Base-by-base conservation (phyloP, 2,888 invertebrate species). In the Sepioteuthis lessoniana region DNA sequence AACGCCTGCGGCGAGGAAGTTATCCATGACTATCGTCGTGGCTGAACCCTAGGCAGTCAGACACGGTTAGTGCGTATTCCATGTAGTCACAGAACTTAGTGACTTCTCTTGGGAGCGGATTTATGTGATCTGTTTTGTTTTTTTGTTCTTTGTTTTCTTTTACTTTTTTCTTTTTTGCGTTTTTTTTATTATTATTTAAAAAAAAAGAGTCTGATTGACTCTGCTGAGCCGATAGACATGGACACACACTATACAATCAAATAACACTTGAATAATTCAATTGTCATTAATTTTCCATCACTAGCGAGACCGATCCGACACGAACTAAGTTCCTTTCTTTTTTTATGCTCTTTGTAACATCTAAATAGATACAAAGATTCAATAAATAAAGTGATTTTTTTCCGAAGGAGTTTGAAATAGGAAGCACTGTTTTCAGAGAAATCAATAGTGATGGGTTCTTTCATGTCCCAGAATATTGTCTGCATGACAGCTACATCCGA, bases 61-160 rank as follows among this genome's bases (percentile, higher is more conserved):
- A 76, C 76, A 76, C 76, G 76, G 16, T 76, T 19, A 8, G n/a
- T 76, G 76, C 76, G 76, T n/a, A n/a, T 76, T 76, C n/a, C 76
- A 76, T 76, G 76, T n/a, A n/a, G 76, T 76, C 76, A 76, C 35
- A 76, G 76, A 76, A 76, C 76, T 76, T 76, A 35, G 76, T 76
- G 76, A 76, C 76, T 76, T 76, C 76, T 35, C 35, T 35, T 35
- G 35, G n/a, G n/a, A 76, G 76, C n/a, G 16, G 76, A 76, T 13
- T 76, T n/a, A 76, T 76, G 76, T n/a, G 76, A 35, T 35, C 13
- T 76, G 76, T n/a, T 10, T 76, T 76, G 76, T 76, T 76, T 76
- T 76, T n/a, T 13, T 8, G n/a, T 76, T 76, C 3, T 42, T 42
- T 42, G 42, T 5, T 5, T 42, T 42, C 4, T 42, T 42, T 42